Base-by-base conservation (phyloP, 2,113 vertebrate species). In the Cervus canadensis region DNA sequence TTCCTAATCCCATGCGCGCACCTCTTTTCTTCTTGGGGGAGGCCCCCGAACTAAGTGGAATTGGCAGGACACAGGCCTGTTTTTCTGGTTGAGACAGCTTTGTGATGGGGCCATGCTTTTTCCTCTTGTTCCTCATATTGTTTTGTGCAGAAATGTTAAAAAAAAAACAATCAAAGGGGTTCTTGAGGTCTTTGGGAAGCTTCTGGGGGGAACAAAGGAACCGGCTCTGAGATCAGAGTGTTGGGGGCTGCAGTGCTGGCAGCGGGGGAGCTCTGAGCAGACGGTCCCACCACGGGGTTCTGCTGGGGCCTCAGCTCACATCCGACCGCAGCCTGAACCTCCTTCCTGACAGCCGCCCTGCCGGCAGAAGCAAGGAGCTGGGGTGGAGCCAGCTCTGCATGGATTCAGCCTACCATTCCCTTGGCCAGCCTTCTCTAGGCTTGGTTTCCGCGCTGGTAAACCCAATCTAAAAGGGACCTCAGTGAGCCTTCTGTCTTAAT, bases 71-170 rank as follows among this genome's bases (percentile, higher is more conserved):
- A 3, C 30, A 36, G 16, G 30, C 17, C 76, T 86, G 54, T 54
- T 98, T 92, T 97, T 85, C 85, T 91, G 85, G 40, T 50, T 89
- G 50, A 78, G 94, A 78, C 21, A 33, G 62, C n/a, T 83, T 67
- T 57, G 56, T 48, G 36, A 78, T 6, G 8, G 85, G n/a, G 48
- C 81, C 62, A 33, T 56, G 82, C 26, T 95, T 97, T 97, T 97
- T 91, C 95, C 82, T 94, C 76, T 59, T 82, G 88, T 96, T 96
- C 64, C 88, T 98, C 54, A 2, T 17, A 52, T 89, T 97, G 60
- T 97, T 97, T 96, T 57, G 7, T 4, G 23, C 74, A 93, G 87
- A 98, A 98, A 76, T 5, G 11, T 64, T 88, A 60, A 40, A 13
- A 36, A 15, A 25, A 33, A 14, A 15, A 87, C 87, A 92, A 91